phyloP scores from a whole-genome alignment of 2,113 vertebrate species.

The Sphyrna mokarran region DNA sequence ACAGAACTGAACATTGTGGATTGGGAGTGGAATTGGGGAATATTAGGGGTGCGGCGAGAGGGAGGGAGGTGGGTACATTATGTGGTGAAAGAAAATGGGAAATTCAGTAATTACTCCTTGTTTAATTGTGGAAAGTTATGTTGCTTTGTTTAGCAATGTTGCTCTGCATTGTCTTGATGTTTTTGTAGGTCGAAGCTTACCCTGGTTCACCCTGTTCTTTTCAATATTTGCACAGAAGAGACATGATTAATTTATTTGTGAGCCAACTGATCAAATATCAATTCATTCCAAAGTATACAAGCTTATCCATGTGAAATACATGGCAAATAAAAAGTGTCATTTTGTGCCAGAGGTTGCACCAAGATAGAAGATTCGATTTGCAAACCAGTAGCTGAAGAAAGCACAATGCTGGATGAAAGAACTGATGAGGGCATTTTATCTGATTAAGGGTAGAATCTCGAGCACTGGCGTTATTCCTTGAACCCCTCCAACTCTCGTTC shows the following conservation, averaged over 20 bases:
- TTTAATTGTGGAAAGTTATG: neutral
- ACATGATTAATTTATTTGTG: constrained; percentile 2
- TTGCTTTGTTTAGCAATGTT: neutral
- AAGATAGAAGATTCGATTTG: neutral
- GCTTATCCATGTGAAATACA: neutral
- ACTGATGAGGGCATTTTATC: neutral
- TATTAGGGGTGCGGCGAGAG: neutral
- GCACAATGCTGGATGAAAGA: neutral
- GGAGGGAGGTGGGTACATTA: neutral
- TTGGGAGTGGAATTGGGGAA: neutral
- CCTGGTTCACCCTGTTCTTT: neutral
- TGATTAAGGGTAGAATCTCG: neutral
- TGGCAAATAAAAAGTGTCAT: neutral
- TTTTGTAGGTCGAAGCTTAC: neutral
- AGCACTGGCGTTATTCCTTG: neutral
- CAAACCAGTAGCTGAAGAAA: neutral
- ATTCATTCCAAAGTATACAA: neutral
- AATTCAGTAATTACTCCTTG: neutral
- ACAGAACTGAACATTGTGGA: neutral
- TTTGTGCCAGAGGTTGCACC: neutral
- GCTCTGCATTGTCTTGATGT: neutral
- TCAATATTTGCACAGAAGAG: neutral
- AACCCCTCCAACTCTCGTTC: neutral
- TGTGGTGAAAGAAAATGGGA: neutral
- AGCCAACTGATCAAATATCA: neutral